Percentiles rank a stretch among this genome's conserved stretches.
These are phyloP conservation scores for Parazoanthus swiftii DNA, from an alignment of 92 coral and sea anemone species.

Conservation along the genomic window DNA sequence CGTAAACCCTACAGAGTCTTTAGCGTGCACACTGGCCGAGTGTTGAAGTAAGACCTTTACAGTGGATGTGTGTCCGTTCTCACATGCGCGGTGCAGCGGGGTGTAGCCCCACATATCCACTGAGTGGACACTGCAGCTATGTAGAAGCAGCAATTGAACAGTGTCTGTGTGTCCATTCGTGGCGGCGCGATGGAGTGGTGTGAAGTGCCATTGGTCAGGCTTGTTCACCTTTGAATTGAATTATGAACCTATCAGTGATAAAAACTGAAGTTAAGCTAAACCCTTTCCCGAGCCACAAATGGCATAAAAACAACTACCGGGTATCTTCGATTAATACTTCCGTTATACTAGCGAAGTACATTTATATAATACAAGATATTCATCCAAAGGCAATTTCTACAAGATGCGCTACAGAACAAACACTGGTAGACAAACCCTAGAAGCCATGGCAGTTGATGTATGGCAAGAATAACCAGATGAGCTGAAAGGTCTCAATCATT, in stretches of 20 bases:
- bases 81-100: constrained; percentile 74
- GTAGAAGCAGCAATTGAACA: constrained; percentile 45
- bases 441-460: too few relatives aligned
- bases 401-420: too few relatives aligned
- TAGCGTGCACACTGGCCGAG: constrained; percentile 58
- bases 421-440: too few relatives aligned
- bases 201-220: constrained; percentile 74
- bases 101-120: constrained; percentile 70
- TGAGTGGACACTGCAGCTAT: constrained; percentile 42
- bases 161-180: constrained; percentile 67
- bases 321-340: too few relatives aligned
- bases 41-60: constrained; percentile 52
- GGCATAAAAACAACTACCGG: too few relatives aligned
- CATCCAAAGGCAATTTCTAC: too few relatives aligned
- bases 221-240: constrained; percentile 38
- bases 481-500: too few relatives aligned
- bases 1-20: constrained; percentile 60
- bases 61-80: constrained; percentile 60
- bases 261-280: too few relatives aligned
- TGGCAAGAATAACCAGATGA: too few relatives aligned
- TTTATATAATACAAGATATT: too few relatives aligned
- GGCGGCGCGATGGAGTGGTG: constrained; percentile 78
- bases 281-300: too few relatives aligned
- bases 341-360: too few relatives aligned
- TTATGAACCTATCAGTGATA: background rate